Conservation (phyloP, 2,113 vertebrate species). For the Eidolon helvum region DNA sequence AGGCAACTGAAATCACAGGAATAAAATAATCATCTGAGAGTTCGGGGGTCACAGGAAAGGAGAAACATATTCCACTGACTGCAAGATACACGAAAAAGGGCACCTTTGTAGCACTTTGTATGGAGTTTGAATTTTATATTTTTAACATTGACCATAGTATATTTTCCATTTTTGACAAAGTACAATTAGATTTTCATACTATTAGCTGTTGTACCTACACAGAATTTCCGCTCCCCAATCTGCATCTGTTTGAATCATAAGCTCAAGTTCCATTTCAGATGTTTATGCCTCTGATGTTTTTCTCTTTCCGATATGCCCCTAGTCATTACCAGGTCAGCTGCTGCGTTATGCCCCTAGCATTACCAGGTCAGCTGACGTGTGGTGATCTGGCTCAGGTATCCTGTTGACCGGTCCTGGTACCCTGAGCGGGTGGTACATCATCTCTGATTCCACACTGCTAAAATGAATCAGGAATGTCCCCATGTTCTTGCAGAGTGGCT, state of each 20-base stretch:
- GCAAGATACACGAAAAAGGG: not conserved
- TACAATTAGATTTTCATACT: not conserved
- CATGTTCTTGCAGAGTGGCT: not conserved
- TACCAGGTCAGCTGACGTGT: not conserved
- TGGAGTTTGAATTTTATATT: not conserved
- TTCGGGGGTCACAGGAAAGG: not conserved
- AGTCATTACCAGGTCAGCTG: not conserved
- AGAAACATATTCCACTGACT: not conserved
- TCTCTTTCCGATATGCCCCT: not conserved
- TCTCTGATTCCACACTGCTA: not conserved
- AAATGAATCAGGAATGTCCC: not conserved
- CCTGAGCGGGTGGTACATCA: not conserved
- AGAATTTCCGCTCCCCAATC: not conserved
- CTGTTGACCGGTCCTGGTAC: not conserved
- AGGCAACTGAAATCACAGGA: not conserved
- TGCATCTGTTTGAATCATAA: not conserved
- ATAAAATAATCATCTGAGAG: not conserved
- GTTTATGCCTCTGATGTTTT: not conserved
- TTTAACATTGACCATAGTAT: not conserved
- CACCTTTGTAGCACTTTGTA: not conserved
- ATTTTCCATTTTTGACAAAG: not conserved
- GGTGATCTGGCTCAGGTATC: not conserved
- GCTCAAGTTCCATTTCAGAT: not conserved
- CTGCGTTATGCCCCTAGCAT: not conserved
- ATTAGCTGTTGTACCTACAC: not conserved